phyloP scores from a whole-genome alignment of 1,140 invertebrate genomes.

The Aplysia californica region DNA sequence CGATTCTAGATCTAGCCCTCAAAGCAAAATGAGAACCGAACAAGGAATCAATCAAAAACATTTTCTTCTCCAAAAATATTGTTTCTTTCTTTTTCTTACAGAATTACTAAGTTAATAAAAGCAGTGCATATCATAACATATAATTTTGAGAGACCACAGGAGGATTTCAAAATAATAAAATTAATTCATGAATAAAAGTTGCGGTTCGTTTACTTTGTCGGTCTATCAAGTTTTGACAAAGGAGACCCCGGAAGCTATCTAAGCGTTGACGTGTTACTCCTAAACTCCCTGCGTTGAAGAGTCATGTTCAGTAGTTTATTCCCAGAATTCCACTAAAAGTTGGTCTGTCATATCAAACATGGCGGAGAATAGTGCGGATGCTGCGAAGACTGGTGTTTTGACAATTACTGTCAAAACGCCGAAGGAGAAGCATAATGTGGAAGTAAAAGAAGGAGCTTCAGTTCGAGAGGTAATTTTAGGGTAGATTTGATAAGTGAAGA shows the following conservation, averaged over 20 bases:
- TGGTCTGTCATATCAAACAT: conserved; percentile 36
- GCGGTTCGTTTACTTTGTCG: background rate
- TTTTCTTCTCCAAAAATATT: too few species aligned
- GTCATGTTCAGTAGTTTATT: background rate
- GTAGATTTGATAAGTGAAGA: background rate
- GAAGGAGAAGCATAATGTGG: conserved; percentile 91
- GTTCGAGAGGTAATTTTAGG: conserved; percentile 84
- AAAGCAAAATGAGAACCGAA: too few species aligned
- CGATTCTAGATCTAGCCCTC: too few species aligned
- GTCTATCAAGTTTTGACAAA: background rate
- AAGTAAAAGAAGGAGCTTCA: conserved; percentile 86
- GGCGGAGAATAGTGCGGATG: conserved; percentile 59
- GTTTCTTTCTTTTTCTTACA: too few species aligned
- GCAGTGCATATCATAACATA: too few species aligned
- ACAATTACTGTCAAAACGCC: conserved; percentile 95
- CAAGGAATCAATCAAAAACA: too few species aligned
- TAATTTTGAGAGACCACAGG: too few species aligned
- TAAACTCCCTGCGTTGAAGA: background rate
- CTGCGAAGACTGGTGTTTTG: conserved; percentile 70
- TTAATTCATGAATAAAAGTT: background rate
- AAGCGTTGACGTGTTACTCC: background rate
- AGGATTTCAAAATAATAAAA: background rate
- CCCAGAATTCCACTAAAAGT: conserved; percentile 12
- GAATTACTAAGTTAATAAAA: too few species aligned
- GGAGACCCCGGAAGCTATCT: background rate